Conservation (phyloP, 2,888 invertebrate species). For the Xestia rhomboidea region DNA sequence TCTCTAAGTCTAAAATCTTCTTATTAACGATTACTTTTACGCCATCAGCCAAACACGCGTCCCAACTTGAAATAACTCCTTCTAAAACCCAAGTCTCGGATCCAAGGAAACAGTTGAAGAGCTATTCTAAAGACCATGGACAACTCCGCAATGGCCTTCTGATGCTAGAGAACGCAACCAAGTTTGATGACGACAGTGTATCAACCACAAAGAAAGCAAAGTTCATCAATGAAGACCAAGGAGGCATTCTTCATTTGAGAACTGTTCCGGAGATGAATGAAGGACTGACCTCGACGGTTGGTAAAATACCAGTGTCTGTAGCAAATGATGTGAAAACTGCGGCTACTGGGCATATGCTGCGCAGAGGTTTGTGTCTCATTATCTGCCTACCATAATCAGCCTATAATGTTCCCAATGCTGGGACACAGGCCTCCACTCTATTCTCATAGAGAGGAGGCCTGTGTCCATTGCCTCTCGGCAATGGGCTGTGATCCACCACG, state of each 20-base stretch:
- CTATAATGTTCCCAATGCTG: too few species aligned
- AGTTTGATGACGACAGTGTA: too few species aligned
- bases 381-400: not conserved
- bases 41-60: not conserved
- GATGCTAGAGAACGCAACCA: too few species aligned
- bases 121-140: not conserved
- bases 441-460: too few species aligned
- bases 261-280: not conserved
- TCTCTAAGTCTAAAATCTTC: too few species aligned
- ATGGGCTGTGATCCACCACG: too few species aligned
- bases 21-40: too few species aligned
- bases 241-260: not conserved
- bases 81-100: not conserved
- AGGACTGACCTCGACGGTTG: not conserved
- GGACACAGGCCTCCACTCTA: too few species aligned
- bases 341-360: not conserved
- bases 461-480: too few species aligned
- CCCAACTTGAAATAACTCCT: too few species aligned
- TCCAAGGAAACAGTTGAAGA: not conserved
- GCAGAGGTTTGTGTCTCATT: not conserved
- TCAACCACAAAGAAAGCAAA: too few species aligned
- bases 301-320: not conserved
- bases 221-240: not conserved
- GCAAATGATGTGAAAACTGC: too few species aligned
- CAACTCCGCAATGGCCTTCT: not conserved